Percentiles rank a stretch among this genome's conserved stretches.
phyloP scores from a whole-genome alignment of 2,888 invertebrate species.

The Candidula unifasciata region DNA sequence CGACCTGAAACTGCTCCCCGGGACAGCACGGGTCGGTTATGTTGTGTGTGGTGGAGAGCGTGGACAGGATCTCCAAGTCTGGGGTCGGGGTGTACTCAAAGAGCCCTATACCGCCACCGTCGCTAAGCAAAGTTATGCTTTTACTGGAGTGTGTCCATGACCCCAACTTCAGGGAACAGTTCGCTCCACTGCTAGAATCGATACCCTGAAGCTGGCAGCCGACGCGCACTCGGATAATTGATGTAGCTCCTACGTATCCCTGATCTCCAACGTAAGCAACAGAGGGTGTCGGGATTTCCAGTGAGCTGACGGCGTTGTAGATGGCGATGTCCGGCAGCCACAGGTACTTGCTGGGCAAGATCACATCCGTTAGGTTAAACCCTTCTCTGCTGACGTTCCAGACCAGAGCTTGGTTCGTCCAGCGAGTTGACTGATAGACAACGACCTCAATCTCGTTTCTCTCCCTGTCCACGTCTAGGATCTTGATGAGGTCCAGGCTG shows the following conservation, averaged over 20 bases:
- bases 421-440: background rate
- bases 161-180: background rate
- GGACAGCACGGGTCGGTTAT: too few relatives aligned
- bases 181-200: background rate
- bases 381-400: background rate
- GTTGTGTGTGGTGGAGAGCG: background rate
- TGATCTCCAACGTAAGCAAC: background rate
- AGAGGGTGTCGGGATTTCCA: background rate
- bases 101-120: background rate
- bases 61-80: background rate
- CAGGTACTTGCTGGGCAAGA: background rate
- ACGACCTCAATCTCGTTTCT: background rate
- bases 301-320: background rate
- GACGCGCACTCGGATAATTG: background rate
- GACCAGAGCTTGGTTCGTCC: background rate
- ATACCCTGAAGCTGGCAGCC: background rate
- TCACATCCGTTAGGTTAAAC: background rate
- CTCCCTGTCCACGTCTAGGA: background rate
- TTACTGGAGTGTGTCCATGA: background rate
- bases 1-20: too few relatives aligned
- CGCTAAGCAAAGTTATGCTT: background rate
- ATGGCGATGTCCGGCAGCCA: background rate
- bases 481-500: background rate
- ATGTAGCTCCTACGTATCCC: background rate
- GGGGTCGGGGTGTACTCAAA: background rate